These are phyloP conservation scores for Odontophorus gujanensis DNA, from an alignment of 2,113 vertebrate genomes.

Conservation along the genomic window DNA sequence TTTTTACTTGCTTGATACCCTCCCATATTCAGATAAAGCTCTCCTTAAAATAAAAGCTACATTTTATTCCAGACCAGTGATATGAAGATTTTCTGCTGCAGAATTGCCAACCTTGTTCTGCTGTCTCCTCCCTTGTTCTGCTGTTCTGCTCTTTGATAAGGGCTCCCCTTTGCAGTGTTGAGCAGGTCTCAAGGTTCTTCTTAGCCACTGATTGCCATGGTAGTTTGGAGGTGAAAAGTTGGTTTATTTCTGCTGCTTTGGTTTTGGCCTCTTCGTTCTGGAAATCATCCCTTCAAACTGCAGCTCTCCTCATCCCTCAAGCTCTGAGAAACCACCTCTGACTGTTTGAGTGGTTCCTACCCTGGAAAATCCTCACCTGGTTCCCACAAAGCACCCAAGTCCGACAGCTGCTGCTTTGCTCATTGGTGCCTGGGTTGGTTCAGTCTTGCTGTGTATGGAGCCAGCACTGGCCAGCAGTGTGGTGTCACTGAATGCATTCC, in stretches of 20 bases:
- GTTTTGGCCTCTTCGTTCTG: not conserved
- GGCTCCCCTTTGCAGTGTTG: not conserved
- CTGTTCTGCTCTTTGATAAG: not conserved
- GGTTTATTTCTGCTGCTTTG: not conserved
- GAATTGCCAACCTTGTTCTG: not conserved
- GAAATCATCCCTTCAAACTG: not conserved
- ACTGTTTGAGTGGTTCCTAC: not conserved
- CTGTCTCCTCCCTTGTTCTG: not conserved
- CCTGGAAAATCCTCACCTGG: rapidly evolving
- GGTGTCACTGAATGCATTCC: not conserved
- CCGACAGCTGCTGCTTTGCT: not conserved
- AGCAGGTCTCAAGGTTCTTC: not conserved
- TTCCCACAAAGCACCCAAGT: rapidly evolving
- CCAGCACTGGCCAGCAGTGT: rapidly evolving
- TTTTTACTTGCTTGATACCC: conserved; percentile 25
- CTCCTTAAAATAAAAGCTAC: no score
- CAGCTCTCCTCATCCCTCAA: not conserved
- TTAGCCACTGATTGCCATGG: not conserved
- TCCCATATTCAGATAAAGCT: no score
- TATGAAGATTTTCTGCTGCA: not conserved
- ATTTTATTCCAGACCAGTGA: not conserved
- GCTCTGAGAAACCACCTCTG: not conserved
- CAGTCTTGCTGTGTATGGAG: not conserved
- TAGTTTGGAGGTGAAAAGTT: not conserved
- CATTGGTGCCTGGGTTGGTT: not conserved